Evolutionary conservation across 2,888 invertebrate species (phyloP), one percentile per base, ranked within the genome.

Genomic region (Monopis laevigella): DNA sequence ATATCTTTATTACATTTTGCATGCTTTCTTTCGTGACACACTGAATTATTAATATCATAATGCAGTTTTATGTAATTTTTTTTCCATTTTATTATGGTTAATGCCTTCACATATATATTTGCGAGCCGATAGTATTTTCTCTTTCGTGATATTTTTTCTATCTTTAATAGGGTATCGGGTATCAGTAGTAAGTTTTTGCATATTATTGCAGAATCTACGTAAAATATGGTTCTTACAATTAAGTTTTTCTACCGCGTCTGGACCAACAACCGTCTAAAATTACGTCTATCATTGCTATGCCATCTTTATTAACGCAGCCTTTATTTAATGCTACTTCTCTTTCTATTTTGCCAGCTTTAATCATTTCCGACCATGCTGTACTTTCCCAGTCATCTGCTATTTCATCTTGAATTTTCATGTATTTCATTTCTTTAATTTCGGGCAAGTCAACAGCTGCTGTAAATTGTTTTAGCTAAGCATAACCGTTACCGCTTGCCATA

Each of bases 221-320:
- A 46, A 36, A 16, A 52, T 36, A 32, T 54, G 52, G 24, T 56
- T 53, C 3, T 48, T 16, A 14, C 49, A 56, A 13, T 46, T 45
- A 11, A 52, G 24, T 50, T 35, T 29, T 40, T 38, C 48, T 49
- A 2, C 49, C 48, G 8, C 48, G 34, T 29, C 46, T 49, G 32
- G 39, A 35, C 48, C 50, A 51, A 38, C 45, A 47, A 1, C 49
- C 50, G 44, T 52, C 51, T 26, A 45, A 45, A 21, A 46, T 38
- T 2, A 49, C 49, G 41, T 50, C 47, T 24, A 49, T 47, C 5
- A 46, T 16, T 2, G 49, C 40, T 21, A 27, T 48, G 29, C 49
- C 48, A 24, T 51, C 45, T 44, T 51, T 48, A 19, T 28, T 45
- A 18, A 50, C 44, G 29, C 39, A 40, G 6, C 46, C 46, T 46